These are phyloP conservation scores for Camponotus pennsylvanicus DNA, from an alignment of 1,140 invertebrate species.

Conservation along the genomic window DNA sequence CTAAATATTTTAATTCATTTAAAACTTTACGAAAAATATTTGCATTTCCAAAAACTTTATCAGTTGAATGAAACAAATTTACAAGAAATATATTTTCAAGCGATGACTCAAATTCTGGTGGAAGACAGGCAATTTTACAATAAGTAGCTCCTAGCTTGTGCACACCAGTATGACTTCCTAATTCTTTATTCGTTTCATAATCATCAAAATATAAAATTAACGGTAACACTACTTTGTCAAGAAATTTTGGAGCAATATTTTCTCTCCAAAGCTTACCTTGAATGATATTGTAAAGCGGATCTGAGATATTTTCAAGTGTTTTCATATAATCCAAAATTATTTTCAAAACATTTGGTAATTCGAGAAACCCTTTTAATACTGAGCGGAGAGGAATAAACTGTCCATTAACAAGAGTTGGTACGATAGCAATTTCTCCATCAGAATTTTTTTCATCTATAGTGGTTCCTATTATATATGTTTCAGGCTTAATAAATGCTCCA, in stretches of 20 bases:
- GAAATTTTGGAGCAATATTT: constrained; percentile 27
- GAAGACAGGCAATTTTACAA: constrained; percentile 73
- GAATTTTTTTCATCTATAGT: constrained; percentile 6
- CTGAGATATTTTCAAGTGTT: not conserved
- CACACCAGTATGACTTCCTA: constrained; percentile 73
- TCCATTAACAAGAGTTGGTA: constrained; percentile 3
- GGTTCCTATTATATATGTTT: constrained; percentile 26
- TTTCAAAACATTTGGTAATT: constrained; percentile 1
- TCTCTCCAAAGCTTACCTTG: constrained; percentile 31
- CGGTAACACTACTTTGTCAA: constrained; percentile 70
- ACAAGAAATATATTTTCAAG: constrained; percentile 77
- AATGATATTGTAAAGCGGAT: constrained; percentile 5
- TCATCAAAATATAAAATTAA: constrained; percentile 73
- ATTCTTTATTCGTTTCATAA: constrained; percentile 71
- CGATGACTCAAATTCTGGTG: constrained; percentile 65
- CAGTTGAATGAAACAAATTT: constrained; percentile 71
- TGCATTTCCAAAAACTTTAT: constrained; percentile 72
- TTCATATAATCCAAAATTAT: constrained; percentile 22
- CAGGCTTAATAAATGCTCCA: constrained; percentile 1
- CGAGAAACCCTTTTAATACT: constrained; percentile 25
- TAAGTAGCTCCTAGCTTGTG: constrained; percentile 76
- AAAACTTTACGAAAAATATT: constrained; percentile 64
- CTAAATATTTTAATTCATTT: constrained; percentile 35
- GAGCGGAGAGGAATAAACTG: constrained; percentile 8
- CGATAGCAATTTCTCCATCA: not conserved